Percentiles rank a stretch among this genome's conserved stretches.
phyloP scores from a whole-genome alignment of 2,113 vertebrate genomes.

The Alosa alosa region DNA sequence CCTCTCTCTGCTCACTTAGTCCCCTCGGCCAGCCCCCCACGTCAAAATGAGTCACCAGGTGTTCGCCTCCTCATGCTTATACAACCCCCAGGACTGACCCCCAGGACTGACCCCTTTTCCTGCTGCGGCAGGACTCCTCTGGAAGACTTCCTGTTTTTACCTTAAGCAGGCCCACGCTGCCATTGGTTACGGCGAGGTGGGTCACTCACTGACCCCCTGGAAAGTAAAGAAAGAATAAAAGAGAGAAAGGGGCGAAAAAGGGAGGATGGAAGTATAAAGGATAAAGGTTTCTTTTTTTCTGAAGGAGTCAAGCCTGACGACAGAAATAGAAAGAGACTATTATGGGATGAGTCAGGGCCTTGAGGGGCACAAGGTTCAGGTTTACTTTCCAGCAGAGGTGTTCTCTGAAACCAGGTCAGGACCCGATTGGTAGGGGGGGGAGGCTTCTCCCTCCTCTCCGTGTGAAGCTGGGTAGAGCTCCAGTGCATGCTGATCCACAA shows the following conservation, averaged over 20 bases:
- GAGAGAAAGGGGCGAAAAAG: not conserved
- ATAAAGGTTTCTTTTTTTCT: not conserved
- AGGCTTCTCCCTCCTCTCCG: not conserved
- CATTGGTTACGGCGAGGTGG: not conserved
- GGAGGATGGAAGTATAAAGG: not conserved
- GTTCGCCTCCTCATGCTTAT: not conserved
- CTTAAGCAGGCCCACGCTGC: not conserved
- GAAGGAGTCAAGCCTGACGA: not conserved
- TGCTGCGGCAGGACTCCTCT: not conserved
- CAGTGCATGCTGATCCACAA: not conserved
- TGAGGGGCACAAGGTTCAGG: slow-evolving; percentile 10
- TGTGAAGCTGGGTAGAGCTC: not conserved
- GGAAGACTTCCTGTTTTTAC: not conserved
- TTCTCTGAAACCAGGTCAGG: not conserved
- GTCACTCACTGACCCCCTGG: not conserved
- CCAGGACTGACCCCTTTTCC: not conserved
- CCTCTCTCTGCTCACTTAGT: not conserved
- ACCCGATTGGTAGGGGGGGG: too few relatives aligned
- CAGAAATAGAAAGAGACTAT: slow-evolving; percentile 11
- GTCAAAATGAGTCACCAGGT: not conserved
- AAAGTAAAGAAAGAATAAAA: not conserved
- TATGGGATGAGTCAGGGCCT: not conserved
- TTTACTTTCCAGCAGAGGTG: slow-evolving; percentile 2
- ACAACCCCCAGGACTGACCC: slow-evolving; percentile 8
- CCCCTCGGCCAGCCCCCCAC: not conserved